Evolutionary conservation across 1,140 invertebrate genomes (phyloP), one percentile per base, ranked within the genome.

Genomic region (Drosophila lowei): DNA sequence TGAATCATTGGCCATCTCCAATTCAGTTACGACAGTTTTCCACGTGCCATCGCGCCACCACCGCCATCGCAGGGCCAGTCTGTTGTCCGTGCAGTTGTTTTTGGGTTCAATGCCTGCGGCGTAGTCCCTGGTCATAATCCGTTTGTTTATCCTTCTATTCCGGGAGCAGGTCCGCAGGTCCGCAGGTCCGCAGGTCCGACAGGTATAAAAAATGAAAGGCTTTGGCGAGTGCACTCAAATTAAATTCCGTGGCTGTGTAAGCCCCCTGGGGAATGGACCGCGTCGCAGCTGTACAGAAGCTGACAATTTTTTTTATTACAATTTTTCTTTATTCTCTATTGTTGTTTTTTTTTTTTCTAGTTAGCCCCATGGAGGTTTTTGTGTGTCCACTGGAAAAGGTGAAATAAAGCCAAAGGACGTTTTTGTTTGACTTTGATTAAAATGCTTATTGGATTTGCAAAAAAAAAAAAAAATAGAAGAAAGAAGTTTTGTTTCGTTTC

Each of bases 401-500:
- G 52, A 73, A 83, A 68, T 65, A 81, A 81, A 68, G 49, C 34
- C 63, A 43, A 16, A 15, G 23, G 55, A 46, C 28, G 50, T 50
- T 77, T 48, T 62, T 71, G 43, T 76, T 46, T 62, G 66, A 54
- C 67, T 72, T 72, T 71, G 57, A 81, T 63, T 72, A 60, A 65
- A 81, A 62, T 72, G 62, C 78, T 80, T 80, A 77, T 80, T 80
- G 68, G 79, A 83, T 81, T 83, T 73, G 42, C 42, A 46, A 73
- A 77, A 72, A 50, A 48, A 43, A 28, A 13, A 18, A 18, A 18
- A 18, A 18, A 18, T 2, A 18, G 2, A 18, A 8, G 34, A 59
- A 49, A 13, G 23, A 8, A 52, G 8, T 18, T 25, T 43, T 54
- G 50, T 55, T 50, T 66, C 3, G 30, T 34, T 34, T 34, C 9